phyloP scores from a whole-genome alignment of 1,140 invertebrate species.

The Scaptomyza graminum region DNA sequence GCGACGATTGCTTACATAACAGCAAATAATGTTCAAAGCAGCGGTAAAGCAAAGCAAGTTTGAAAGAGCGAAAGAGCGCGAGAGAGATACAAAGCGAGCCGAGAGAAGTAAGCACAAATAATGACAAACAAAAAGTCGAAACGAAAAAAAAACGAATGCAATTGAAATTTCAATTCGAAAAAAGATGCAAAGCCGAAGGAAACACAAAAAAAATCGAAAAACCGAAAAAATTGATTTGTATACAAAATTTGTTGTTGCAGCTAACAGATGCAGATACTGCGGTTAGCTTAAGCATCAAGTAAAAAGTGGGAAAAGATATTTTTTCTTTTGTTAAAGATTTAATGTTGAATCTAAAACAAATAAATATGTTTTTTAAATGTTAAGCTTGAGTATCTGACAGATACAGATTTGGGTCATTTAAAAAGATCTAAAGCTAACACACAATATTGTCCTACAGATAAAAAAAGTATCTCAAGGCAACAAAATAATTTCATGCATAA shows the following conservation, averaged over 20 bases:
- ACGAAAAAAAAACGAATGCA: slow-evolving; percentile 23
- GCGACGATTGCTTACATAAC: slow-evolving; percentile 75
- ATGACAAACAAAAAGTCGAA: slow-evolving; percentile 64
- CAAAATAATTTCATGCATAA: not conserved
- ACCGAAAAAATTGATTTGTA: slow-evolving; percentile 38
- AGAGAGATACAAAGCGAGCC: not conserved
- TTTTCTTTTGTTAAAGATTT: slow-evolving; percentile 51
- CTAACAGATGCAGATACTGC: slow-evolving; percentile 37
- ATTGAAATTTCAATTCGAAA: slow-evolving; percentile 66
- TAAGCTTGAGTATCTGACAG: slow-evolving; percentile 17
- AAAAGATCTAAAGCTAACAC: not conserved
- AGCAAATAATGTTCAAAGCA: slow-evolving; percentile 77
- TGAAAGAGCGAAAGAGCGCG: not conserved
- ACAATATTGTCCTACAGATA: not conserved
- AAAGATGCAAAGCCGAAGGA: slow-evolving; percentile 65
- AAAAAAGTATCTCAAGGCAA: not conserved
- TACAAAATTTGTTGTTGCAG: slow-evolving; percentile 41
- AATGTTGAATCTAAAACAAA: slow-evolving; percentile 48
- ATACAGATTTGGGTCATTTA: not conserved
- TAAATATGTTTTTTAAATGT: too few relatives aligned
- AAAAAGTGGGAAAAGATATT: slow-evolving; percentile 51
- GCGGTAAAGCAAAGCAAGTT: slow-evolving; percentile 71
- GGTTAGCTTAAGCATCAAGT: slow-evolving; percentile 33
- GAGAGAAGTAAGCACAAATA: slow-evolving; percentile 61
- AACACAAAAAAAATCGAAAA: slow-evolving; percentile 7